These are phyloP conservation scores for Fukomys damarensis DNA, from an alignment of 2,113 vertebrate species.

Conservation along the genomic window DNA sequence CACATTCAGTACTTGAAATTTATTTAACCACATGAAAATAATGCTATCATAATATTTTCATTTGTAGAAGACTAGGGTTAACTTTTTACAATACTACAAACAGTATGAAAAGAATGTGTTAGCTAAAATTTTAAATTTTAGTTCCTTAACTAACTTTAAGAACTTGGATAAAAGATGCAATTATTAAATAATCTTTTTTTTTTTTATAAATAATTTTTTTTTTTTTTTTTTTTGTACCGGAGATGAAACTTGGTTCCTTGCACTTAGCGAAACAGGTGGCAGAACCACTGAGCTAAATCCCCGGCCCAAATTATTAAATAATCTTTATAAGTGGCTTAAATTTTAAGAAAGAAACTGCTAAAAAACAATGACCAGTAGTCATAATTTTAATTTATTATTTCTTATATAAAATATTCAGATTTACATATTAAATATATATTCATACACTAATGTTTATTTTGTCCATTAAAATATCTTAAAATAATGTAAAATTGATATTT, in stretches of 20 bases:
- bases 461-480: neutral
- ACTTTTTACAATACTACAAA: neutral
- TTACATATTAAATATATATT: neutral
- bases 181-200: neutral
- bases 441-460: neutral
- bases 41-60: conserved; percentile 42
- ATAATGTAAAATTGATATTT: neutral
- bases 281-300: no score
- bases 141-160: neutral
- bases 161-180: neutral
- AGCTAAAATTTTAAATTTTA: neutral
- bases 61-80: neutral
- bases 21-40: neutral
- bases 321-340: neutral
- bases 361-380: neutral
- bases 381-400: neutral
- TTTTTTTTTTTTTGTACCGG: no score
- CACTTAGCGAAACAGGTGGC: no score
- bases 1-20: conserved; percentile 19
- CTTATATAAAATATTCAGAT: neutral
- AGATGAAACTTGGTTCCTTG: no score
- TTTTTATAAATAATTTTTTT: no score
- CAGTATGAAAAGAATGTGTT: neutral
- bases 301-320: no score
- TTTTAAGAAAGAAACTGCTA: neutral